phyloP scores from a whole-genome alignment of 2,113 vertebrate species.

The Grammomys surdaster region DNA sequence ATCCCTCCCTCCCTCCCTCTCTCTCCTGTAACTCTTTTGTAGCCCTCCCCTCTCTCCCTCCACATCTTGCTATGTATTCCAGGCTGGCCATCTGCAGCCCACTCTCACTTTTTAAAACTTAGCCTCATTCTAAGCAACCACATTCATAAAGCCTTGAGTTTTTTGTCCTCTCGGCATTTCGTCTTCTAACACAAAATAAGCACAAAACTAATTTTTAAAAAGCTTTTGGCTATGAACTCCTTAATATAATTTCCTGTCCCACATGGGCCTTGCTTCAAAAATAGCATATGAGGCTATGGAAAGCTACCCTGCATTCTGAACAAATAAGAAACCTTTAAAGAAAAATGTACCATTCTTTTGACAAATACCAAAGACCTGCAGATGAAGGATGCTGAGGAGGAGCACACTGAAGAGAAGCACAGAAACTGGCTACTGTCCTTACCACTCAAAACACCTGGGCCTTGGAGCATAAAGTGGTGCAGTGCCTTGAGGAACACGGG shows the following conservation, averaged over 20 bases:
- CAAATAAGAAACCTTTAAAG: not conserved
- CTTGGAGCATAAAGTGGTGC: fast-evolving
- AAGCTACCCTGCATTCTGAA: not conserved
- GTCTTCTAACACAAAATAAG: not conserved
- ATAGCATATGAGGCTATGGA: not conserved
- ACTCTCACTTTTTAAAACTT: not conserved
- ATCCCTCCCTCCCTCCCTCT: not conserved
- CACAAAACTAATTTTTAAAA: not conserved
- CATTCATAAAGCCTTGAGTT: not conserved
- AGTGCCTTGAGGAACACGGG: not conserved
- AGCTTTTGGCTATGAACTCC: not conserved
- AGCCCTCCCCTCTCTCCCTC: not conserved
- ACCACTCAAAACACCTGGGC: fast-evolving
- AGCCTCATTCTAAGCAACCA: slow-evolving; percentile 49
- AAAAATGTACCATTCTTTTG: not conserved
- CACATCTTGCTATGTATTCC: not conserved
- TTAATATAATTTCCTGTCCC: not conserved
- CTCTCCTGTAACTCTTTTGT: not conserved
- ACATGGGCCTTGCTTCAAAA: not conserved
- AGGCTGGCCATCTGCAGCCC: not conserved
- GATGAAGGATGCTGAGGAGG: not conserved
- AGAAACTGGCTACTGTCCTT: fast-evolving
- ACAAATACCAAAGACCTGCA: not conserved
- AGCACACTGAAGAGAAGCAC: fast-evolving
- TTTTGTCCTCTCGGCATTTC: not conserved